Conservation (phyloP, 2,113 vertebrate genomes). For the Pteropus alecto region DNA sequence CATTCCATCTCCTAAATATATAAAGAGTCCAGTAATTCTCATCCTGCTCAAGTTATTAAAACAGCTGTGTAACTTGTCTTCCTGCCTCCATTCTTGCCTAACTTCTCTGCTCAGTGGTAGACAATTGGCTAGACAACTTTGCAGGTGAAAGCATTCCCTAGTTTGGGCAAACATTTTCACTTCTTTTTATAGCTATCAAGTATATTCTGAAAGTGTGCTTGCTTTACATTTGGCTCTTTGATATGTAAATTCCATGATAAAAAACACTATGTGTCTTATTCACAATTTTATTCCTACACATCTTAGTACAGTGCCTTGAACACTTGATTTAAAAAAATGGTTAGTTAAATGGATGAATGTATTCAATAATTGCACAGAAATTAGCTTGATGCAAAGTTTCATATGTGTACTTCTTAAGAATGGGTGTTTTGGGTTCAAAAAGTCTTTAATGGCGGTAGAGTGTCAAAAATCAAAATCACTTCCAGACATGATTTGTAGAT, state of each 20-base stretch:
- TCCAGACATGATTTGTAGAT: too few species aligned
- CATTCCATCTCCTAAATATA: neutral
- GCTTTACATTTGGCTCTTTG: neutral
- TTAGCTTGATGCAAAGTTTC: neutral
- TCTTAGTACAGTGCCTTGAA: neutral
- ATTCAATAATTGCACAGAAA: neutral
- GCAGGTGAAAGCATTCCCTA: neutral
- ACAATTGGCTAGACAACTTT: neutral
- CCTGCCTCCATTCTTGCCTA: neutral
- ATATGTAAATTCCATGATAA: neutral
- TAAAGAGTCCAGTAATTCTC: neutral
- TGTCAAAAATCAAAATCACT: neutral
- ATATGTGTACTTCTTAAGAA: neutral
- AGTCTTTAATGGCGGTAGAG: neutral
- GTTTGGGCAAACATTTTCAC: neutral
- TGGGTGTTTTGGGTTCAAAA: neutral
- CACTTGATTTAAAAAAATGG: neutral
- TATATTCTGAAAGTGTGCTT: neutral
- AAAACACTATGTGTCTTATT: neutral
- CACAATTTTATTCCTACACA: neutral
- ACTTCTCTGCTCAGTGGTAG: neutral
- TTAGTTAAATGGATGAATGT: neutral
- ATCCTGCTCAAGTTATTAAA: neutral
- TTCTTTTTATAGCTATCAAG: neutral
- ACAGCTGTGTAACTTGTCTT: neutral